Base-by-base conservation (phyloP, 1,140 invertebrate species). In the Orussus abietinus region DNA sequence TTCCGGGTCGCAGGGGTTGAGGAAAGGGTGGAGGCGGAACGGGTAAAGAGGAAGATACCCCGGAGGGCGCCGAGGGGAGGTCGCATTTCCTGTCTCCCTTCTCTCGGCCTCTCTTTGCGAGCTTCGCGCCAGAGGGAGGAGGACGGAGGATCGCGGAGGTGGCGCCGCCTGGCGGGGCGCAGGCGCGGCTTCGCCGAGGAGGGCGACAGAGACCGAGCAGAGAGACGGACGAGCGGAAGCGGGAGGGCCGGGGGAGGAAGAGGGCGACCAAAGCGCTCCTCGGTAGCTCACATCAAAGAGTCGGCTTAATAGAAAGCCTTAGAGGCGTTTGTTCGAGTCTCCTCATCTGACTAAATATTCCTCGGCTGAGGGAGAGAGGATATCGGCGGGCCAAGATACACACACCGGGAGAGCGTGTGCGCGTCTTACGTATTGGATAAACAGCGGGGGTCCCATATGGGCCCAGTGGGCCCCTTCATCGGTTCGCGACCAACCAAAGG, bases 251-350 rank as follows among this genome's bases (percentile, higher is more conserved):
- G 10, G 36, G 39, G 38, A 46, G 51, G 32, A 48, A 48, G 52
- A 38, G 53, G 57, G 53, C 12, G 28, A 17, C 57, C 55, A 68
- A 66, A 70, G 59, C 63, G 66, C 46, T 62, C 65, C 57, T 63
- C 59, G 56, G 60, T 65, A 70, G 59, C 55, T 64, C 59, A 71
- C 69, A 72, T 72, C 69, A 73, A 72, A 73, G 69, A 71, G 66
- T 71, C 66, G 54, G 56, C 56, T 69, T 71, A 71, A 73, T 70
- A 72, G 67, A 72, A 72, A 72, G 70, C 70, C 70, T 72, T 70
- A 72, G 63, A 73, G 70, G 69, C 69, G 59, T 72, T 73, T 72
- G 66, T 73, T 73, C 70, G 66, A 67, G 65, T 73, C 64, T 71
- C 63, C 62, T 72, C 68, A 68, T 69, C 65, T 69, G 68, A 70